Percentiles rank a stretch among this genome's conserved stretches.
phyloP scores from a whole-genome alignment of 2,888 invertebrate genomes.

The Artemia sp. region DNA sequence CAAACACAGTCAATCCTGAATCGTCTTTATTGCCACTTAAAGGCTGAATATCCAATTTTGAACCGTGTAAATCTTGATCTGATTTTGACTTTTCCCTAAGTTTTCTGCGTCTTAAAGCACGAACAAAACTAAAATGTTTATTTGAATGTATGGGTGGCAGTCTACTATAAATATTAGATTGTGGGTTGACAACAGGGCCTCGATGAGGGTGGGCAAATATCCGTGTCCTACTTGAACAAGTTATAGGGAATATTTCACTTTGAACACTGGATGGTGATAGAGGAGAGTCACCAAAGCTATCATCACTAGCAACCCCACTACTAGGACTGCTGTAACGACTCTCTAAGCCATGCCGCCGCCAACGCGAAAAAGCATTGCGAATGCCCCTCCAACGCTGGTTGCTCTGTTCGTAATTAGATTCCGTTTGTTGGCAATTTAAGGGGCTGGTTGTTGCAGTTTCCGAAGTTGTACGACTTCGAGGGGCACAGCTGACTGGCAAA shows the following conservation, averaged over 20 bases:
- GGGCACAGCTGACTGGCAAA: neutral
- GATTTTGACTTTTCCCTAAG: constrained; percentile 16
- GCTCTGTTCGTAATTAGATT: neutral
- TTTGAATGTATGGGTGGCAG: neutral
- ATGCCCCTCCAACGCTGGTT: constrained; percentile 5
- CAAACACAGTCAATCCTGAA: constrained; percentile 6
- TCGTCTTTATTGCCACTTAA: neutral
- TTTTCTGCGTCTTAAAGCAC: constrained; percentile 17
- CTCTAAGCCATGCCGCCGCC: constrained; percentile 3
- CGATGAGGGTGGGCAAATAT: constrained; percentile 2
- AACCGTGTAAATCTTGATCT: constrained; percentile 19
- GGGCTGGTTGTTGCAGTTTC: neutral
- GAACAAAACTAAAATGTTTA: constrained; percentile 20
- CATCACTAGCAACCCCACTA: constrained; percentile 1
- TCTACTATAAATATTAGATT: neutral
- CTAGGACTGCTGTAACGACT: constrained; percentile 5
- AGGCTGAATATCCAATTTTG: neutral
- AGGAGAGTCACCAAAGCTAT: constrained; percentile 2
- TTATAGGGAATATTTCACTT: constrained; percentile 8
- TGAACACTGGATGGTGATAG: constrained; percentile 10
- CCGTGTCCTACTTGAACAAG: constrained; percentile 3
- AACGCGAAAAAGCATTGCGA: neutral
- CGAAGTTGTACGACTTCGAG: constrained; percentile 12
- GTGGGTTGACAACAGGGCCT: neutral
- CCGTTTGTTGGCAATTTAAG: neutral